A percentile compares a stretch with the other conserved stretches of the same genome.
Conservation (phyloP, 2,888 invertebrate genomes). For the Sympetrum striolatum region DNA sequence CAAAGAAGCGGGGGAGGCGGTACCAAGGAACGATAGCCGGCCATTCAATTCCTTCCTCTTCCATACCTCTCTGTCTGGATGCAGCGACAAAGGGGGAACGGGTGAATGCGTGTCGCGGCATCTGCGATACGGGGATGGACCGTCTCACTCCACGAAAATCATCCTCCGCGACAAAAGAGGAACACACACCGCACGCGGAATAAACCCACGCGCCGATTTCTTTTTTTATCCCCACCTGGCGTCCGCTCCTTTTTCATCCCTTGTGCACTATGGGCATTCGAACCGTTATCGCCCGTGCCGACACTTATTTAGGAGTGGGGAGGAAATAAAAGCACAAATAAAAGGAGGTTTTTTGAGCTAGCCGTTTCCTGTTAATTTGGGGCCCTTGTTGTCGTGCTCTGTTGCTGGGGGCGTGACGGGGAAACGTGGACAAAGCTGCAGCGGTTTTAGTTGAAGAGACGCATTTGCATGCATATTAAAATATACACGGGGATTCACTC, state of each 20-base stretch:
- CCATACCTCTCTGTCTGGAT: background rate
- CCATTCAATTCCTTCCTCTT: background rate
- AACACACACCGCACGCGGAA: background rate
- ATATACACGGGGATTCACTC: no score
- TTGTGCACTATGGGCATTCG: background rate
- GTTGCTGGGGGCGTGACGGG: background rate
- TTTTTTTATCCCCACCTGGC: background rate
- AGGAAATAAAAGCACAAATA: background rate
- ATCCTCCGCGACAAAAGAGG: background rate
- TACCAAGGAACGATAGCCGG: background rate
- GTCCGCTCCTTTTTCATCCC: background rate
- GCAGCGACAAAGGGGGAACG: background rate
- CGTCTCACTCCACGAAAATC: background rate
- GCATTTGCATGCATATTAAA: no score
- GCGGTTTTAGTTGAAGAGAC: no score
- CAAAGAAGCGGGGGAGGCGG: background rate
- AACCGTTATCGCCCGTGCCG: background rate
- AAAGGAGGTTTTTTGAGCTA: background rate
- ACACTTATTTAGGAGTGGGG: background rate
- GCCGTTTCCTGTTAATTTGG: background rate
- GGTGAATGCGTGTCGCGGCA: background rate
- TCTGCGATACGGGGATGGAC: background rate
- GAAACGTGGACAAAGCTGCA: background rate
- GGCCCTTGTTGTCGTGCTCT: background rate
- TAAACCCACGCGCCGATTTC: background rate